phyloP scores from a whole-genome alignment of 2,888 invertebrate species.

The Xestoiulus laeticollis region DNA sequence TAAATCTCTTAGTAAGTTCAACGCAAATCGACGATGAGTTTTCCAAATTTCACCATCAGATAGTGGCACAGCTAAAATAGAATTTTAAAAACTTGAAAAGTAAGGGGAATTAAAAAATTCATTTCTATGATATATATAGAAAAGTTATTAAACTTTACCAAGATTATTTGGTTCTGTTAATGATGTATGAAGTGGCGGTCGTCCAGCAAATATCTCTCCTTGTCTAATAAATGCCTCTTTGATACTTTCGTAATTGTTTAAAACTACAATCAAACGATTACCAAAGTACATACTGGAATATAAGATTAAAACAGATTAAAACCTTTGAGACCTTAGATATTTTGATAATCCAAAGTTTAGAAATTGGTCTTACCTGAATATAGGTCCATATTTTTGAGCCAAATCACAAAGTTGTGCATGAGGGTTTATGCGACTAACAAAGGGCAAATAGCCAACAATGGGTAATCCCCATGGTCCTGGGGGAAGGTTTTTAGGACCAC shows the following conservation, averaged over 20 bases:
- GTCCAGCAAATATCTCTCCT: constrained; percentile 21
- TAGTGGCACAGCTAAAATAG: not conserved
- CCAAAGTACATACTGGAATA: constrained; percentile 11
- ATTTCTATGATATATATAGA: not conserved
- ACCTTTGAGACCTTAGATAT: not conserved
- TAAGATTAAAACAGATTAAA: too few relatives aligned
- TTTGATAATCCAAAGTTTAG: not conserved
- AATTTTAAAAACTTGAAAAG: not conserved
- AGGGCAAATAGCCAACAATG: not conserved
- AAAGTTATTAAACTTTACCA: not conserved
- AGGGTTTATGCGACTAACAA: not conserved
- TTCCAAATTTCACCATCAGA: constrained; percentile 2
- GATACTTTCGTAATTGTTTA: not conserved
- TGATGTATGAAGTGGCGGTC: not conserved
- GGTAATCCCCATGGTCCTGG: not conserved
- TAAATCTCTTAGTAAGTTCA: not conserved
- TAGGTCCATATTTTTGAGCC: not conserved
- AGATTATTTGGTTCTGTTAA: not conserved
- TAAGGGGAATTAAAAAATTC: too few relatives aligned
- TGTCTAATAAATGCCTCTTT: not conserved
- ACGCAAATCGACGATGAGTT: constrained; percentile 35
- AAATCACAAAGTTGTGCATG: not conserved
- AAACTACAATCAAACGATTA: not conserved
- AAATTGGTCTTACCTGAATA: not conserved
- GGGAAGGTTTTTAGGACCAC: not conserved